Evolutionary conservation across 2,113 vertebrate genomes (phyloP).

Genomic region (Nyctibius bracteatus): DNA sequence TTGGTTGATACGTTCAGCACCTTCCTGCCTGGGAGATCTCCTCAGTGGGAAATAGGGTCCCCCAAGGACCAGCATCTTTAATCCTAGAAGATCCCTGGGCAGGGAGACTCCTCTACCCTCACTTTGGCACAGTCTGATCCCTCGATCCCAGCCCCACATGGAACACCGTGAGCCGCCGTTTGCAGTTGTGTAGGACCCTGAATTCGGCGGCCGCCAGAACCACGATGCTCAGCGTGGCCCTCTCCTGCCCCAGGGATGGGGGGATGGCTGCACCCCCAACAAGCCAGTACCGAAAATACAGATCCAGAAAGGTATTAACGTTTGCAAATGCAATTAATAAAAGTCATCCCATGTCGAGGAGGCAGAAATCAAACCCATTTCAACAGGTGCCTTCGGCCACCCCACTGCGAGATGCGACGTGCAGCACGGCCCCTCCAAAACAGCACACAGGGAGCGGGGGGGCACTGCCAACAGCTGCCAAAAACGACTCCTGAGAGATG

Average conservation of each 20-base stretch:
- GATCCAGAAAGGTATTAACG: not conserved
- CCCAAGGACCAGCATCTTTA: not conserved
- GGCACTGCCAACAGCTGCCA: not conserved
- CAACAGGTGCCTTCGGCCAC: not conserved
- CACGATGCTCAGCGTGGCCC: fast-evolving
- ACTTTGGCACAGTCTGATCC: not conserved
- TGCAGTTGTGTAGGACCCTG: not conserved
- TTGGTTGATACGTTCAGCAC: not conserved
- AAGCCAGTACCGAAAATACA: fast-evolving
- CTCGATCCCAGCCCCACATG: fast-evolving
- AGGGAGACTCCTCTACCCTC: not conserved
- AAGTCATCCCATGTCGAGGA: fast-evolving
- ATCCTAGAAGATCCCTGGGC: not conserved
- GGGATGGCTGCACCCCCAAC: not conserved
- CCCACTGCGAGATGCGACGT: fast-evolving
- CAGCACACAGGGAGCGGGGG: fast-evolving
- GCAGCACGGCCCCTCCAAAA: fast-evolving
- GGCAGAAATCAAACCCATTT: not conserved
- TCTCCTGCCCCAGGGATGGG: not conserved
- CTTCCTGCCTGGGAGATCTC: not conserved
- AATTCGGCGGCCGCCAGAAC: not conserved
- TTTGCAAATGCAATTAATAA: fast-evolving
- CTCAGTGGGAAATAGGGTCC: not conserved
- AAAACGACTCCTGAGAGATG: fast-evolving
- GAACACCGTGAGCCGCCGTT: not conserved